These are phyloP conservation scores for Montipora sp. DNA, from an alignment of 64 coral and sea anemone species.

Conservation along the genomic window DNA sequence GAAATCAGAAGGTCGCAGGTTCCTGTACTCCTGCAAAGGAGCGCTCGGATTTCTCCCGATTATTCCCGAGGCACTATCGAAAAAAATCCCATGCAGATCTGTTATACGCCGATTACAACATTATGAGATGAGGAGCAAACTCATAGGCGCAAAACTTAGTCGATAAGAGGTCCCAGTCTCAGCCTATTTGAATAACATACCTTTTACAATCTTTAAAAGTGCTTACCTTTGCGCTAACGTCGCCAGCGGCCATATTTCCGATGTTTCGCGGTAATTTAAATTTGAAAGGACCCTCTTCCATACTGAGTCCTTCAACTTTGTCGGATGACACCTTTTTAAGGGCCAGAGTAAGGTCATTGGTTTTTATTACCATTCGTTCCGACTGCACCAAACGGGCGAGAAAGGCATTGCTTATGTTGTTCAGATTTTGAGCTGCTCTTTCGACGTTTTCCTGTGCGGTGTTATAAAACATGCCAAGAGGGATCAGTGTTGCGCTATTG, in stretches of 20 bases:
- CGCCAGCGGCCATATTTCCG: neutral
- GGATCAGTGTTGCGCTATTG: too few species aligned
- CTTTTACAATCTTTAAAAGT: neutral
- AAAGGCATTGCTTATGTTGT: constrained; percentile 10
- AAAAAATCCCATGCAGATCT: too few species aligned
- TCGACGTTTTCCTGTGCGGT: neutral
- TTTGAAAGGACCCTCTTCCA: neutral
- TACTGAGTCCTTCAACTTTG: neutral
- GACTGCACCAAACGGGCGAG: neutral
- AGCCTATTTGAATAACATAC: neutral
- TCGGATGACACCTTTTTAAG: neutral
- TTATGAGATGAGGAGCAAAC: too few species aligned
- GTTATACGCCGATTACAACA: too few species aligned
- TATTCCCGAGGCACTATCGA: too few species aligned
- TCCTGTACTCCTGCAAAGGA: too few species aligned
- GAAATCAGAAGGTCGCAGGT: too few species aligned
- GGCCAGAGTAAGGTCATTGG: neutral
- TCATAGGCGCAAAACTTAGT: neutral
- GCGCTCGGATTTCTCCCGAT: too few species aligned
- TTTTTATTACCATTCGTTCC: neutral
- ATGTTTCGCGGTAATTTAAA: neutral
- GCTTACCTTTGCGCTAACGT: neutral
- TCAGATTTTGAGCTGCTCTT: neutral
- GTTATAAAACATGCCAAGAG: too few species aligned
- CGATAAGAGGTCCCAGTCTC: neutral